Base-by-base conservation (phyloP, 1,140 invertebrate genomes). In the Brachionus paranguensis region DNA sequence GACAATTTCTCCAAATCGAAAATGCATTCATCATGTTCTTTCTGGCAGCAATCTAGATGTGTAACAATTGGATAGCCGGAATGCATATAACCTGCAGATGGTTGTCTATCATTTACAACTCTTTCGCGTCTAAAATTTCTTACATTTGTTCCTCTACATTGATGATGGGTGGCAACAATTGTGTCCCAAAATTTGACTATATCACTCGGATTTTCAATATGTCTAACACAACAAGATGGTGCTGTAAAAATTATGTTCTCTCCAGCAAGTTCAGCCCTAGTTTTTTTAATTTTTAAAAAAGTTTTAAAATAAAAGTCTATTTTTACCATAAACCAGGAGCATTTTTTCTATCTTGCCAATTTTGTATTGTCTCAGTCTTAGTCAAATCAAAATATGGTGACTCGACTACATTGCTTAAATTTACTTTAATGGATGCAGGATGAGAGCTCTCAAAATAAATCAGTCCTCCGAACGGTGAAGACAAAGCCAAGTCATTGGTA, bases 21-120 rank as follows among this genome's bases (percentile, higher is more conserved):
- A 43, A 86, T 47, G 47, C 84, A 85, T n/a, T 84, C 47, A 45
- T 74, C 70, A 20, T 70, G 70, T 27, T 72, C 78, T 45, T 78
- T 85, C 45, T 86, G 70, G 43, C 85, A 74, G 14, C 86, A 84
- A 55, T 86, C 86, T 11, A 86, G 33, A 79, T 86, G 85, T 5
- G 86, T 86, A 1, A 86, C 85, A 37, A 86, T 86, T 7, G 86
- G 86, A 84, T 86, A 86, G 4, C 86, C 86, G 12, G 83, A 76
- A 78, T 86, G 86, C 86, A 86, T 86, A 55, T 86, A 85, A 11
- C 86, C 86, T 55, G n/a, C 55, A 8, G 74, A 60, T 33, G 85
- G 85, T 74, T 86, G 86, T 29, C 78, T 78, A 72, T 86, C 86
- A 24, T 84, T 55, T n/a, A 86, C 85, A 7, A 86, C 65, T 83